These are phyloP conservation scores for Mergus octosetaceus DNA, from an alignment of 2,797 vertebrate genomes.

Conservation along the genomic window DNA sequence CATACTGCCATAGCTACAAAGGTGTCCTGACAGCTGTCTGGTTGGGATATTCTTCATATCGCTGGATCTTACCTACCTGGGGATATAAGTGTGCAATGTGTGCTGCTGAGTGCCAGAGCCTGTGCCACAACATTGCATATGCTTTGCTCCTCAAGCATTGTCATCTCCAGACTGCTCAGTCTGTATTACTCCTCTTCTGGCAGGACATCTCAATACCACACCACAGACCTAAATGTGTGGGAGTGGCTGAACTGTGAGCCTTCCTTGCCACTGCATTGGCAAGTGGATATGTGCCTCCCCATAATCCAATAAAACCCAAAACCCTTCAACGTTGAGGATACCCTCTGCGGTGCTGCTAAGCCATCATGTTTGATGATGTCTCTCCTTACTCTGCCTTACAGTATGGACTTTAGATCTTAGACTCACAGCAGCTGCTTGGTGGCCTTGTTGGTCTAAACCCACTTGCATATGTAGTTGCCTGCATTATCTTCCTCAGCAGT, in stretches of 20 bases:
- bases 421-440: not conserved
- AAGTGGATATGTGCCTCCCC: not conserved
- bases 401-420: not conserved
- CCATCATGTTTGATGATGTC: not conserved
- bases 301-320: not conserved
- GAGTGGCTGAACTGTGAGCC: not conserved
- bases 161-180: not conserved
- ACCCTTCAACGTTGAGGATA: not conserved
- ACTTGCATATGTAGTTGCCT: fast-evolving
- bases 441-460: not conserved
- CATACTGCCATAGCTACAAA: not conserved
- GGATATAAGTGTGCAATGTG: not conserved
- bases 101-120: not conserved
- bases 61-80: not conserved
- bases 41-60: not conserved
- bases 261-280: not conserved
- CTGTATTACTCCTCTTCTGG: not conserved
- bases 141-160: not conserved
- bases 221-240: not conserved
- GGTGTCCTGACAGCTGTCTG: not conserved
- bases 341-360: not conserved
- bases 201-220: not conserved
- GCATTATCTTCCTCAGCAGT: not conserved
- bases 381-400: not conserved
- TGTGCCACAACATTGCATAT: not conserved